These are phyloP conservation scores for Pocillopora verrucosa DNA, from an alignment of 64 coral and sea anemone species.

Conservation along the genomic window DNA sequence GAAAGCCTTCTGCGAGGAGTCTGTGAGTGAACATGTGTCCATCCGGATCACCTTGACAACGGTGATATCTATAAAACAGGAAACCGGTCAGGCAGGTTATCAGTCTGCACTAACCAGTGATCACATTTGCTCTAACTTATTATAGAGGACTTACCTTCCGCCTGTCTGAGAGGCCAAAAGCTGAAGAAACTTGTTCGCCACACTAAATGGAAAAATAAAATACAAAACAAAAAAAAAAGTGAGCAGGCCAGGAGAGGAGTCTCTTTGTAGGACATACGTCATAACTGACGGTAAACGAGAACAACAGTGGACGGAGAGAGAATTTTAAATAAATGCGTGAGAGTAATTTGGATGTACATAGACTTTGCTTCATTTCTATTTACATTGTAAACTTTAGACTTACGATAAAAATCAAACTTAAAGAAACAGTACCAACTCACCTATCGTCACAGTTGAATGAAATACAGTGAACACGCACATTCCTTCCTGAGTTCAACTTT, in stretches of 20 bases:
- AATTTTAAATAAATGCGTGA: too few species aligned
- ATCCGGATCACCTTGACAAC: constrained; percentile 88
- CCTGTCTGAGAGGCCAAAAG: constrained; percentile 88
- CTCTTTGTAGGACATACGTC: not conserved
- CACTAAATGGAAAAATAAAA: constrained; percentile 52
- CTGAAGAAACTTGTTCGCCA: constrained; percentile 96
- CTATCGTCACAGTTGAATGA: constrained; percentile 76
- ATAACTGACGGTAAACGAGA: not conserved
- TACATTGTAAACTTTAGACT: not conserved
- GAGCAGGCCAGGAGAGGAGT: not conserved
- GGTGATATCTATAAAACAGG: constrained; percentile 77
- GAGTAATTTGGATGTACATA: too few species aligned
- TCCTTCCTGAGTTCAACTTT: constrained; percentile 65
- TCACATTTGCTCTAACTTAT: too few species aligned
- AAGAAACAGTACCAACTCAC: not conserved
- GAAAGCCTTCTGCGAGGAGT: constrained; percentile 86
- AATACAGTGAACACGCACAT: constrained; percentile 59
- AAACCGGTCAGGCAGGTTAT: not conserved
- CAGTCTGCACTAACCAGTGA: not conserved
- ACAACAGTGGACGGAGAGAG: not conserved
- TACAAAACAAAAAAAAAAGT: not conserved
- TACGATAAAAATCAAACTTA: not conserved
- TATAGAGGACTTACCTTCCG: constrained; percentile 59
- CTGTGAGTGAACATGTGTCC: constrained; percentile 92
- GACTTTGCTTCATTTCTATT: too few species aligned